phyloP scores from a whole-genome alignment of 2,113 vertebrate genomes.

The Cyanocitta stelleri region DNA sequence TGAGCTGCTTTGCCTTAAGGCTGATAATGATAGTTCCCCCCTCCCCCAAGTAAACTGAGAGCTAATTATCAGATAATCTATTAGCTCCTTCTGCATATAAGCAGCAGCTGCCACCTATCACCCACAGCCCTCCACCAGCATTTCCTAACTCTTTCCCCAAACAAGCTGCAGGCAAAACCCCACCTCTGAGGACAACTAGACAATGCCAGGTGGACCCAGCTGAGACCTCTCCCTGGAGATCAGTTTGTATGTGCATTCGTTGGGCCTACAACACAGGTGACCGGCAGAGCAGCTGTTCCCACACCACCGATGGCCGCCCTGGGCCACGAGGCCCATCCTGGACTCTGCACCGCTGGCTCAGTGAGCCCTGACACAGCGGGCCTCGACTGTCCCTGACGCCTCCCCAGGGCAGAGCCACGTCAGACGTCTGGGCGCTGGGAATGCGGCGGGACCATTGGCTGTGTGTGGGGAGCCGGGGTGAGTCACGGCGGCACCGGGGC shows the following conservation, averaged over 20 bases:
- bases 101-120: slow-evolving; percentile 13
- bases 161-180: neutral
- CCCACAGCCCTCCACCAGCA: neutral
- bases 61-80: slow-evolving; percentile 8
- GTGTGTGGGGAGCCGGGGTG: neutral
- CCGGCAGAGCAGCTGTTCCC: accelerated
- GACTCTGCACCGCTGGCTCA: neutral
- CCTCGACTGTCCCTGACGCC: neutral
- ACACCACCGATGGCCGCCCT: accelerated
- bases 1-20: neutral
- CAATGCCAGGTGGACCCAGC: neutral
- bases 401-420: slow-evolving; percentile 1
- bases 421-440: neutral
- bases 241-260: neutral
- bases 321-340: neutral
- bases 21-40: neutral
- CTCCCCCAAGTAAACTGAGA: slow-evolving; percentile 1
- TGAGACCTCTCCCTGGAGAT: neutral
- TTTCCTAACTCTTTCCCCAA: neutral
- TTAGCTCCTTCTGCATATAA: neutral
- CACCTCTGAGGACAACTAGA: neutral
- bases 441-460: neutral
- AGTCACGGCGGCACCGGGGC: neutral
- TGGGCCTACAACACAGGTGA: accelerated
- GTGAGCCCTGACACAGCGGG: neutral